Evolutionary conservation across 2,113 vertebrate genomes (phyloP).

Genomic region (Paraplagusia blochii): DNA sequence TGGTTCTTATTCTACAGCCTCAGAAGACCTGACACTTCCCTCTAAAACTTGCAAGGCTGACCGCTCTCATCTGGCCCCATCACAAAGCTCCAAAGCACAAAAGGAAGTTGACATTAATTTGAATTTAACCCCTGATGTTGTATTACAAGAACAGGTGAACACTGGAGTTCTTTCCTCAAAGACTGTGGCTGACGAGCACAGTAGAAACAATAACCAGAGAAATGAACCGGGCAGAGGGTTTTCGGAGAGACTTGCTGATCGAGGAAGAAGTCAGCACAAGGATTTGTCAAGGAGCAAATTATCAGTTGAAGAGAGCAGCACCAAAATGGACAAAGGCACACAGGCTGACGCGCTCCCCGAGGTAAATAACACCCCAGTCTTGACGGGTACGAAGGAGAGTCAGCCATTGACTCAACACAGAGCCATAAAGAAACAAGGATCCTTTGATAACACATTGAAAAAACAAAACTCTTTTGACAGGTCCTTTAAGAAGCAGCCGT

Average conservation of each 20-base stretch:
- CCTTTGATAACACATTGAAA: slow-evolving; percentile 48
- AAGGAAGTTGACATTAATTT: slow-evolving; percentile 65
- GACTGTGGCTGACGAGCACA: slow-evolving; percentile 30
- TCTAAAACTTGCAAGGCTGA: slow-evolving; percentile 53
- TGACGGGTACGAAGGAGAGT: slow-evolving; percentile 40
- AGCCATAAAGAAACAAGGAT: slow-evolving; percentile 62
- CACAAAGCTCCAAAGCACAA: slow-evolving; percentile 53
- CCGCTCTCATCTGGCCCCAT: not conserved
- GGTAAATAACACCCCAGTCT: slow-evolving; percentile 25
- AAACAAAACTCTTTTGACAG: slow-evolving; percentile 66
- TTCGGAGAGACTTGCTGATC: slow-evolving; percentile 12
- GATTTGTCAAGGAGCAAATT: not conserved
- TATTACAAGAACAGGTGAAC: slow-evolving; percentile 44
- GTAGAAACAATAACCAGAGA: slow-evolving; percentile 43
- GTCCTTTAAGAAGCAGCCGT: slow-evolving; percentile 62
- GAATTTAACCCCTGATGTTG: slow-evolving; percentile 52
- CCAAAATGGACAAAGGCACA: slow-evolving; percentile 62
- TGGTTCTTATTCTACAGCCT: slow-evolving; percentile 59
- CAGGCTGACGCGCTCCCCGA: slow-evolving; percentile 53
- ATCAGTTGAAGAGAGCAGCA: slow-evolving; percentile 30
- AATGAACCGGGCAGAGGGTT: slow-evolving; percentile 9
- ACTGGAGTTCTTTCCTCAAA: slow-evolving; percentile 34
- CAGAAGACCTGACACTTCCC: slow-evolving; percentile 67
- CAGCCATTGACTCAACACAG: slow-evolving; percentile 50
- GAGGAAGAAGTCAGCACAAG: slow-evolving; percentile 25